Conservation (phyloP, 2,113 vertebrate species). For the Oncorhynchus nerka region DNA sequence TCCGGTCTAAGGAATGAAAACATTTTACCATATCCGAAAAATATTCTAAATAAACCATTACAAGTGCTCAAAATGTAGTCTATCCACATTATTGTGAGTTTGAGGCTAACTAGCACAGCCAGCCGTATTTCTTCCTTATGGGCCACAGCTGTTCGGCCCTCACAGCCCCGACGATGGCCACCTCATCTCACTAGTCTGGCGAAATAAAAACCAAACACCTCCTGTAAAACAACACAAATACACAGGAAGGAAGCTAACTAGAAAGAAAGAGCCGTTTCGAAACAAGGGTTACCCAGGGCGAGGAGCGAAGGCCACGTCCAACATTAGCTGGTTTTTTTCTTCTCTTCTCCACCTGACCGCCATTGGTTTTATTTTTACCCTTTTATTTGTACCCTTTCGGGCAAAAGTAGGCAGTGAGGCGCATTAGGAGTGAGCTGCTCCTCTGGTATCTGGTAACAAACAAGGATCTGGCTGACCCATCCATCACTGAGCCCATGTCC, state of each 20-base stretch:
- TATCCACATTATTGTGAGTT: neutral
- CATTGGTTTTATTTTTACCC: slow-evolving; percentile 41
- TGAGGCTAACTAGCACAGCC: slow-evolving; percentile 17
- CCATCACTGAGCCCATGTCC: slow-evolving; percentile 73
- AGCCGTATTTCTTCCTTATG: slow-evolving; percentile 53
- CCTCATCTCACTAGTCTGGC: slow-evolving; percentile 9
- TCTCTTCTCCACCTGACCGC: slow-evolving; percentile 20
- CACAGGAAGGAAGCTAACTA: neutral
- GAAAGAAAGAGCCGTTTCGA: neutral
- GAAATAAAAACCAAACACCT: neutral
- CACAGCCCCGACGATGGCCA: slow-evolving; percentile 35
- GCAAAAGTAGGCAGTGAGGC: slow-evolving; percentile 55
- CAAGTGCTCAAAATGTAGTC: slow-evolving; percentile 7
- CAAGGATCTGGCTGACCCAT: slow-evolving; percentile 72
- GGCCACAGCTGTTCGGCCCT: slow-evolving; percentile 54
- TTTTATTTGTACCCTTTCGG: slow-evolving; percentile 45
- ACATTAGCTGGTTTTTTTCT: slow-evolving; percentile 5
- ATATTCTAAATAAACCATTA: slow-evolving; percentile 23
- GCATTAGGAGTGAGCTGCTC: slow-evolving; percentile 45
- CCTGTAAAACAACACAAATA: neutral
- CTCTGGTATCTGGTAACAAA: slow-evolving; percentile 78
- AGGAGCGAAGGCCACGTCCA: neutral
- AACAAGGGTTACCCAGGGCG: no score
- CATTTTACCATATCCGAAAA: neutral
- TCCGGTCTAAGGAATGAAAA: no score